Evolutionary conservation across 2,888 invertebrate genomes (phyloP), one percentile per base, ranked within the genome.

Genomic region (Eurois occulta): DNA sequence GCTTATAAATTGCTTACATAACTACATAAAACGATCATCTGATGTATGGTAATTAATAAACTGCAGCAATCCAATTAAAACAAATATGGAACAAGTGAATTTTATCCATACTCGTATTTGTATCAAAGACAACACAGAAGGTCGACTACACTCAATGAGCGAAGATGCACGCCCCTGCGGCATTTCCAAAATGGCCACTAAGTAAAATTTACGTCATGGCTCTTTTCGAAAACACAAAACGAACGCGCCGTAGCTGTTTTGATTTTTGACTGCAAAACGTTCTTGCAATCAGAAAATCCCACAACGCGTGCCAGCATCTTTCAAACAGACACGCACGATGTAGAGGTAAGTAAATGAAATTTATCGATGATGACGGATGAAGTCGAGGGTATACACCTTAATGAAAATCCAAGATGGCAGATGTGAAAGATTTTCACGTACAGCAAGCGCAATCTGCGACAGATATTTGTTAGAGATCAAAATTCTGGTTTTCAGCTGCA

Each of bases 21-120:
- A 58, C 13, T 6, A 24, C 48, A 65, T 52, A 66, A 72, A 69
- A 69, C 35, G 60, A 64, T 69, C 68, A 79, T 69, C 67, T 35
- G 46, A 65, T 70, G 35, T 67, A 38, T 58, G 28, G 64, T 69
- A 52, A 43, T 69, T 77, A 79, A 78, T 86, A 77, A 86, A 72
- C 62, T 70, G 41, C 71, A 32, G 73, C 72, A 75, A 77, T 87
- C 83, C 85, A 83, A 86, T 86, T 81, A 86, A 85, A 83, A 78
- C 74, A 75, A 70, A 79, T 48, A 67, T 69, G 73, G 32, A 76
- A 77, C 79, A 87, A 82, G 79, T 80, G 76, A 84, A 78, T 70
- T 74, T 77, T 64, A 81, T 81, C 66, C 71, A 16, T 21, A 41
- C 71, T 73, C 60, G 38, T 65, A 41, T 73, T 73, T 64, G 38